Percentiles rank a stretch among this genome's conserved stretches.
These are phyloP conservation scores for Halcyon chelicuti DNA, from an alignment of 2,797 vertebrate genomes.

Conservation along the genomic window DNA sequence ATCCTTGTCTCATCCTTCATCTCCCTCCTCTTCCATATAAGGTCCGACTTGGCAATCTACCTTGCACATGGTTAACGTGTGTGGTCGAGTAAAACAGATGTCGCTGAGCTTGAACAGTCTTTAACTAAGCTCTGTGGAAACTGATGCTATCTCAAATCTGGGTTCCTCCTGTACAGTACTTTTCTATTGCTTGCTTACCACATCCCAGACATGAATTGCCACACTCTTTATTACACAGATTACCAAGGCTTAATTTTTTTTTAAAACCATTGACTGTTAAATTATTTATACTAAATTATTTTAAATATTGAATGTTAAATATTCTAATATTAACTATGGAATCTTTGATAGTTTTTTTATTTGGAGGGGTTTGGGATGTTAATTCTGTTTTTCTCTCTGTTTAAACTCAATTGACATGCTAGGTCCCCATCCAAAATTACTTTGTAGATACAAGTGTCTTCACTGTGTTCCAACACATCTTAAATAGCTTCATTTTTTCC, in stretches of 20 bases:
- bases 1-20: too few species aligned
- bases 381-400: background rate
- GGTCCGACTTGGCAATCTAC: too few species aligned
- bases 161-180: too few species aligned
- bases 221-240: background rate
- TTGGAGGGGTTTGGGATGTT: background rate
- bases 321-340: background rate
- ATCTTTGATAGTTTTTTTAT: background rate
- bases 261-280: background rate
- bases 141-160: too few species aligned
- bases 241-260: background rate
- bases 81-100: too few species aligned
- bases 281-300: background rate
- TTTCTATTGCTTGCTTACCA: too few species aligned
- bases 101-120: too few species aligned
- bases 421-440: background rate
- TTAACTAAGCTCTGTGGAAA: too few species aligned
- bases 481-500: background rate
- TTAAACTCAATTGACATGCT: background rate
- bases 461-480: background rate
- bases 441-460: background rate
- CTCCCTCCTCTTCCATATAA: too few species aligned
- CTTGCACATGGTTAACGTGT: too few species aligned
- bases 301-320: background rate
- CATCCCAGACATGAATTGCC: too few species aligned